A percentile compares a stretch with the other conserved stretches of the same genome.
Conservation (phyloP, 2,113 vertebrate genomes). For the Rhynchomys soricoides region DNA sequence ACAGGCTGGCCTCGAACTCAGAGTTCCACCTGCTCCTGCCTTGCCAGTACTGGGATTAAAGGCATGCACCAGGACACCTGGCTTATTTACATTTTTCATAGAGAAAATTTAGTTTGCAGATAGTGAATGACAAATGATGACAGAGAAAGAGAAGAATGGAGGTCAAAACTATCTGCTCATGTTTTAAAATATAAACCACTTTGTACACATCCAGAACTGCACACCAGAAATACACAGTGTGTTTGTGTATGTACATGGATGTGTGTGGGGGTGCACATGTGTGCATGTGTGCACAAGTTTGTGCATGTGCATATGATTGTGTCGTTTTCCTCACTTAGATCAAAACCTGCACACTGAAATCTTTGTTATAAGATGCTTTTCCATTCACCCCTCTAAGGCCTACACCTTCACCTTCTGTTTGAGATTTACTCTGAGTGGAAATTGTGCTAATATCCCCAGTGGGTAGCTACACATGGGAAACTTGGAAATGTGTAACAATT, state of each 20-base stretch:
- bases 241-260: neutral
- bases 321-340: neutral
- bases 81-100: conserved; percentile 38
- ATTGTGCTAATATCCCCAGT: neutral
- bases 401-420: neutral
- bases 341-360: neutral
- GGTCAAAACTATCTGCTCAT: neutral
- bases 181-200: conserved; percentile 9
- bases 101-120: conserved; percentile 2
- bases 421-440: neutral
- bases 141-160: neutral
- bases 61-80: no score
- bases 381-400: no score
- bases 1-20: no score
- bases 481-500: neutral
- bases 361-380: neutral
- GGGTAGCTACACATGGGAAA: neutral
- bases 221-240: neutral
- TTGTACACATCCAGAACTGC: neutral
- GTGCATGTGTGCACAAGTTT: no score
- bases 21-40: no score
- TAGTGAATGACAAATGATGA: neutral
- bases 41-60: no score
- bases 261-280: no score
- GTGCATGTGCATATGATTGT: neutral